These are phyloP conservation scores for Microtus oregoni DNA, from an alignment of 2,113 vertebrate genomes.

Conservation along the genomic window DNA sequence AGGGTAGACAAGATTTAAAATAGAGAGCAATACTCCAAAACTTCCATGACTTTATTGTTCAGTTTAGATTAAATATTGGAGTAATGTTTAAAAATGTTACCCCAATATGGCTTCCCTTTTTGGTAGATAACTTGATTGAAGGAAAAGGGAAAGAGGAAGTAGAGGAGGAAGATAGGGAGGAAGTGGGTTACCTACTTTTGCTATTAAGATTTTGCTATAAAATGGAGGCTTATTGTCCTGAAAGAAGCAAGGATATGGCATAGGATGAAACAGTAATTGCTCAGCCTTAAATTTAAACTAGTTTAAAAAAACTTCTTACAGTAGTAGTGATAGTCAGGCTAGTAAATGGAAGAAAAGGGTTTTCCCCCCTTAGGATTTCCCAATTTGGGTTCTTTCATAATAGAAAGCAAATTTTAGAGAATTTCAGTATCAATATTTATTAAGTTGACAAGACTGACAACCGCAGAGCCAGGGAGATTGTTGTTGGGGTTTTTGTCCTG, in stretches of 20 bases:
- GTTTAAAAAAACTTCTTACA: conserved; percentile 11
- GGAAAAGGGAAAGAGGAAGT: background rate
- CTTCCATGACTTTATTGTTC: conserved; percentile 49
- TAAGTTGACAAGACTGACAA: background rate
- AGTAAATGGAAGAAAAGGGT: background rate
- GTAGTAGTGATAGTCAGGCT: conserved; percentile 19
- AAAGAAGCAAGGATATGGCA: background rate
- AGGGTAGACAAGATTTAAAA: conserved; percentile 47
- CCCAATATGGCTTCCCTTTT: conserved; percentile 24
- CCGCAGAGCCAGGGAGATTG: background rate
- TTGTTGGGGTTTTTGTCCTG: no score
- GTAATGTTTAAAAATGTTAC: conserved; percentile 57
- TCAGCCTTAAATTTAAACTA: conserved; percentile 27
- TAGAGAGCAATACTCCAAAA: conserved; percentile 19
- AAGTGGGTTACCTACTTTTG: background rate
- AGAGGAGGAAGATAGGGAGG: background rate
- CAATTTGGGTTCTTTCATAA: conserved; percentile 14
- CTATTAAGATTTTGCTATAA: conserved; percentile 2
- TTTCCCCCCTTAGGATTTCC: background rate
- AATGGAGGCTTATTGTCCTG: background rate
- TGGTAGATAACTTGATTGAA: conserved; percentile 27
- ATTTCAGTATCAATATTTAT: background rate
- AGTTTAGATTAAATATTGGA: conserved; percentile 50
- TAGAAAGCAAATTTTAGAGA: conserved; percentile 26
- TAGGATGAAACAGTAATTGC: conserved; percentile 29